Base-by-base conservation (phyloP, 2,797 vertebrate species). In the Sebastiscus albofasciatus region DNA sequence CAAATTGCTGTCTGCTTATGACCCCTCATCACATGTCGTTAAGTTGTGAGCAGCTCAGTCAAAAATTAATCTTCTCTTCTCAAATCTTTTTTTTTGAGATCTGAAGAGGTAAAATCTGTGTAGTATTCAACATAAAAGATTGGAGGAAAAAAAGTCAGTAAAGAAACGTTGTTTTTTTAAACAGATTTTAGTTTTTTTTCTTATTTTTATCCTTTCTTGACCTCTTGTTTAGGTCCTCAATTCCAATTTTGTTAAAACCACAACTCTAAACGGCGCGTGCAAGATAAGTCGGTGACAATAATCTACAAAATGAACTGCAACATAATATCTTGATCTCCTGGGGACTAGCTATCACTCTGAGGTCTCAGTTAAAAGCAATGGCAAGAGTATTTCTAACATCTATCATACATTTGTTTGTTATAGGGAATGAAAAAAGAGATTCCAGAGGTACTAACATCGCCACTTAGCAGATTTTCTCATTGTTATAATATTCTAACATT, bases 361-460 rank as follows among this genome's bases (percentile, higher is more conserved):
- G 16, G 7, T 59, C 59, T 26, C 18, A 14, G n/a, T 26, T 36
- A 26, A 56, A 56, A 56, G 14, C 67, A 36, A 27, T 26, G 11
- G 5, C 60, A 33, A 9, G 13, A 52, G 42, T 73, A 26, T 60
- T 62, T 61, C 2, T 60, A 72, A 34, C 22, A 26, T 27, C 18
- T 36, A 52, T 36, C 2, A 61, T 36, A 4, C 2, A 11, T n/a
- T 5, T 61, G 22, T 49, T 46, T 60, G 39, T 60, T 49, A 9
- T 18, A 1, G 18, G 8, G 54, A 3, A 59, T 14, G 9, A 12
- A 66, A 52, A 42, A 42, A 1, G 2, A 16, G 0, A 6, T 42
- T 42, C 13, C 2, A 31, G 27, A 18, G 12, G 29, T 0, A 55
- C 1, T 24, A 16, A 55, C 20, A 34, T 0, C 0, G 34, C 12